Conservation (phyloP, 2,113 vertebrate genomes). For the Monarcha castaneiventris region DNA sequence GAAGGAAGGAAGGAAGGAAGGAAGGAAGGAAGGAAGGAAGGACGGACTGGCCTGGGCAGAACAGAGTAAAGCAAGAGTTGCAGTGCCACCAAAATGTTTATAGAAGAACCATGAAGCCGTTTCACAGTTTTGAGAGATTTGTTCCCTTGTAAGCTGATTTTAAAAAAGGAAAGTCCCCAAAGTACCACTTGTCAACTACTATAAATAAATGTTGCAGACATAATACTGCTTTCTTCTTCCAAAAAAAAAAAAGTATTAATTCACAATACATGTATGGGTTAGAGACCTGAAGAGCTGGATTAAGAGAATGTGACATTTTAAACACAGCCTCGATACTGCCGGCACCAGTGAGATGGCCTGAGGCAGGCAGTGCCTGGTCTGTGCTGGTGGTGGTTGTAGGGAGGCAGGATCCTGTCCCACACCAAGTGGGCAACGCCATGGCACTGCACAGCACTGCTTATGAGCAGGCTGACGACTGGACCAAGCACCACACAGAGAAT, state of each 20-base stretch:
- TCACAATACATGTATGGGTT: not conserved
- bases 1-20: too few species aligned
- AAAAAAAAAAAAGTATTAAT: not conserved
- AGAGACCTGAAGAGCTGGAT: not conserved
- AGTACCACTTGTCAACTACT: constrained; percentile 7
- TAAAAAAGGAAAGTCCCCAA: not conserved
- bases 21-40: too few species aligned
- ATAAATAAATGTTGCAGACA: not conserved
- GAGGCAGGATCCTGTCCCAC: not conserved
- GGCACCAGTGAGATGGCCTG: fast-evolving
- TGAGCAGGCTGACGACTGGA: fast-evolving
- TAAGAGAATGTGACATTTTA: not conserved
- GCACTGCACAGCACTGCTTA: not conserved
- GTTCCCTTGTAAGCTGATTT: not conserved
- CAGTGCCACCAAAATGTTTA: not conserved
- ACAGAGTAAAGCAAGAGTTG: not conserved
- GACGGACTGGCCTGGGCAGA: not conserved
- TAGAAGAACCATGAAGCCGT: not conserved
- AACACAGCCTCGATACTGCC: not conserved
- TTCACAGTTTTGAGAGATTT: constrained; percentile 27
- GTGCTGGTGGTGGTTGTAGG: not conserved
- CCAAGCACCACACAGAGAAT: not conserved
- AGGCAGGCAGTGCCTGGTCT: fast-evolving
- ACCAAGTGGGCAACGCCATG: fast-evolving
- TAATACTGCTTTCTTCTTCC: not conserved